phyloP scores from a whole-genome alignment of 2,797 vertebrate genomes.

The Cryptoblepharus egeriae region DNA sequence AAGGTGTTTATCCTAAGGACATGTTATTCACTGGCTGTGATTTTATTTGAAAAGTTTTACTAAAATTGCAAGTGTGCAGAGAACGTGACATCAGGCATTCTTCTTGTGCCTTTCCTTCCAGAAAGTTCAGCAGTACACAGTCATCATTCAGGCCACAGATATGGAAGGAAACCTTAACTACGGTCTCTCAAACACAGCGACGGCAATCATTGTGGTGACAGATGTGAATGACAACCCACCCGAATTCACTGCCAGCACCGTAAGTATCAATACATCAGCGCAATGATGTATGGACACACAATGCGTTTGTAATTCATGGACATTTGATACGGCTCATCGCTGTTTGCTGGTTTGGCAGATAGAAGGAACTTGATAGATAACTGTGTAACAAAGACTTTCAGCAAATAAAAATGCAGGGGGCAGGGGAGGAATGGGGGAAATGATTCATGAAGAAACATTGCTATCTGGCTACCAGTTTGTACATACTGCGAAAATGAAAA shows the following conservation, averaged over 20 bases:
- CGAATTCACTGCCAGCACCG: conserved; percentile 90
- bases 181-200: conserved; percentile 94
- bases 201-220: conserved; percentile 90
- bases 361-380: conserved; percentile 21
- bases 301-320: background rate
- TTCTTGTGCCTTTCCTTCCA: conserved; percentile 61
- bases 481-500: conserved; percentile 35
- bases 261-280: conserved; percentile 73
- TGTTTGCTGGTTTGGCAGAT: background rate
- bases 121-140: conserved; percentile 95
- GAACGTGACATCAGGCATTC: background rate
- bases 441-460: conserved; percentile 15
- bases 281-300: background rate
- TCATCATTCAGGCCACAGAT: conserved; percentile 94
- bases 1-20: background rate
- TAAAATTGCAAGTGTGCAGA: background rate
- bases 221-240: conserved; percentile 97
- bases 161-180: conserved; percentile 97
- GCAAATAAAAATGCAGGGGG: background rate
- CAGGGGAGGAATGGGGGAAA: background rate
- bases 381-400: fast-evolving
- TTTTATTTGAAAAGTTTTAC: background rate
- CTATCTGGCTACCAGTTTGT: conserved; percentile 1
- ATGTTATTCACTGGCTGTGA: background rate
- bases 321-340: conserved; percentile 3